Conservation (phyloP, 2,888 invertebrate genomes). For the Nephrotoma appendiculata region DNA sequence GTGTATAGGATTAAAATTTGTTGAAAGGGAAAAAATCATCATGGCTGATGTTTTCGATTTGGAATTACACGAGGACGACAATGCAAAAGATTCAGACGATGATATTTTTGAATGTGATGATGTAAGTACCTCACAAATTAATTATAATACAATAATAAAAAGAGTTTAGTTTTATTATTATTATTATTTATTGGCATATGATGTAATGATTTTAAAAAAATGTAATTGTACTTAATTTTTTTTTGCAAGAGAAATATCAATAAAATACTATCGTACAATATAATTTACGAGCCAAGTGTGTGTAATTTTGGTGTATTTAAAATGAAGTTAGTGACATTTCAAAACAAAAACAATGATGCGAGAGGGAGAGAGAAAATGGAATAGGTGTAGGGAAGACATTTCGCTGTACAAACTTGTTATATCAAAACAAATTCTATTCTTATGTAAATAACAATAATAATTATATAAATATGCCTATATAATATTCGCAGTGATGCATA, state of each 20-base stretch:
- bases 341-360: not conserved
- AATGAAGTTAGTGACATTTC: not conserved
- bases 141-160: no score
- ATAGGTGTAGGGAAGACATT: not conserved
- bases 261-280: not conserved
- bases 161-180: not conserved
- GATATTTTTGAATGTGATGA: constrained; percentile 80
- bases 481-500: not conserved
- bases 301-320: not conserved
- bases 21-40: constrained; percentile 15
- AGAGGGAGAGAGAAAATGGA: not conserved
- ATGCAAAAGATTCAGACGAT: constrained; percentile 56
- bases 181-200: not conserved
- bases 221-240: not conserved
- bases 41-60: constrained; percentile 89
- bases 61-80: constrained; percentile 69
- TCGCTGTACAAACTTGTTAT: not conserved
- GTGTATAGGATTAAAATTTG: not conserved
- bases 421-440: not conserved
- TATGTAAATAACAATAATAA: not conserved
- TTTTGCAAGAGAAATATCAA: not conserved
- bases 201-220: not conserved
- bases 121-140: constrained; percentile 38
- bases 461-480: not conserved
- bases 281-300: not conserved